Percentiles rank a stretch among this genome's conserved stretches.
Conservation (phyloP, 2,888 invertebrate species). For the Chymomyza caudatula region DNA sequence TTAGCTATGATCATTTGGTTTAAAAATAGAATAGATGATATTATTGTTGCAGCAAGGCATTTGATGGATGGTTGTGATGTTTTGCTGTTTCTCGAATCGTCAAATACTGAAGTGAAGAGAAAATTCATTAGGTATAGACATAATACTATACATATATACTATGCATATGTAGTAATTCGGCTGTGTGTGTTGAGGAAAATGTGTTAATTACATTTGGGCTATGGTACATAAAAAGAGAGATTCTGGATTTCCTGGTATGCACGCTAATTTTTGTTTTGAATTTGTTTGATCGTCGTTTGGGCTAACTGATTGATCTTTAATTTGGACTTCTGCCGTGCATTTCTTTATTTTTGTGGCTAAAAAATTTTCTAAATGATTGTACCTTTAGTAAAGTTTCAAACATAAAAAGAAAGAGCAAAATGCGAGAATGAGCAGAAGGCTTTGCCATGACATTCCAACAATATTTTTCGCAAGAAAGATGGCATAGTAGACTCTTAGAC, state of each 20-base stretch:
- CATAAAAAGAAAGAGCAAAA: neutral
- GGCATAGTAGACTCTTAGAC: too few species aligned
- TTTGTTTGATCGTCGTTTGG: neutral
- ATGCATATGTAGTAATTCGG: conserved; percentile 12
- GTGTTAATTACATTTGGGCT: conserved; percentile 21
- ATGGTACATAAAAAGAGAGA: conserved; percentile 35
- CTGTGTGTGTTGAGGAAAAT: conserved; percentile 26
- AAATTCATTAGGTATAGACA: neutral
- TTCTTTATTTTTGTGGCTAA: neutral
- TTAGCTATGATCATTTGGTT: conserved; percentile 52
- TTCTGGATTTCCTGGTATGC: conserved; percentile 69
- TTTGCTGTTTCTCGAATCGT: conserved; percentile 33
- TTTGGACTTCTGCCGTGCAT: too few species aligned
- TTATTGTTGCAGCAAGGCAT: conserved; percentile 60
- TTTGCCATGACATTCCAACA: too few species aligned
- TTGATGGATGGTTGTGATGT: conserved; percentile 57
- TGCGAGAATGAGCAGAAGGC: neutral
- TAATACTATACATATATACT: neutral
- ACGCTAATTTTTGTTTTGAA: conserved; percentile 50
- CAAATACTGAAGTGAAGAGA: neutral
- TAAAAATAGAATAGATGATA: conserved; percentile 70
- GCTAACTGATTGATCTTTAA: neutral
- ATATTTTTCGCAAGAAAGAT: neutral
- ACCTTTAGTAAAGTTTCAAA: neutral
- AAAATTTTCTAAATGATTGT: neutral